Conservation (phyloP, 1,140 invertebrate genomes). For the Drosophila mayri region DNA sequence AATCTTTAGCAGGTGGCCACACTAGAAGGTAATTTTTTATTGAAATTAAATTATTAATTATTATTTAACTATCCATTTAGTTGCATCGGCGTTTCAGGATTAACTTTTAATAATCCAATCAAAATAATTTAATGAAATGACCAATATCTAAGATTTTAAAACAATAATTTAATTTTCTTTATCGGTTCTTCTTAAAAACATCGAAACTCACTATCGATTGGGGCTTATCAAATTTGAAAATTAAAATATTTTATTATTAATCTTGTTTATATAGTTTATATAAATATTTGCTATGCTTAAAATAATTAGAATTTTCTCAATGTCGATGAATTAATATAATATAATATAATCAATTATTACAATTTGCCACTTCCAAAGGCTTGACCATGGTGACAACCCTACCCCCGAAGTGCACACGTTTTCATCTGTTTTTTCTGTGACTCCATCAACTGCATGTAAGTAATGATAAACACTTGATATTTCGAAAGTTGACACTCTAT, state of each 20-base stretch:
- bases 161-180: not conserved
- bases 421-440: constrained; percentile 63
- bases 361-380: too few species aligned
- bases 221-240: not conserved
- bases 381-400: constrained; percentile 15
- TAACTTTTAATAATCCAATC: not conserved
- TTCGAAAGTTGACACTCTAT: constrained; percentile 18
- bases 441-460: constrained; percentile 46
- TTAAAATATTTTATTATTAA: too few species aligned
- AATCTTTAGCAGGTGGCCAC: not conserved
- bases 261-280: too few species aligned
- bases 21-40: not conserved
- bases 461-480: constrained; percentile 31
- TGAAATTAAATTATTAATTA: too few species aligned
- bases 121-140: not conserved
- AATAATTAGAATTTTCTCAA: not conserved
- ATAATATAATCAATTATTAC: too few species aligned
- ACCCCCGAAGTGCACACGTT: constrained; percentile 68
- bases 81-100: not conserved
- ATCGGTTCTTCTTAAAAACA: not conserved
- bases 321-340: not conserved
- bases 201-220: not conserved
- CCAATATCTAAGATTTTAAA: not conserved
- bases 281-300: not conserved
- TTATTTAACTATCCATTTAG: not conserved